These are phyloP conservation scores for Ophion ventricosus DNA, from an alignment of 2,888 invertebrate genomes.

Conservation along the genomic window DNA sequence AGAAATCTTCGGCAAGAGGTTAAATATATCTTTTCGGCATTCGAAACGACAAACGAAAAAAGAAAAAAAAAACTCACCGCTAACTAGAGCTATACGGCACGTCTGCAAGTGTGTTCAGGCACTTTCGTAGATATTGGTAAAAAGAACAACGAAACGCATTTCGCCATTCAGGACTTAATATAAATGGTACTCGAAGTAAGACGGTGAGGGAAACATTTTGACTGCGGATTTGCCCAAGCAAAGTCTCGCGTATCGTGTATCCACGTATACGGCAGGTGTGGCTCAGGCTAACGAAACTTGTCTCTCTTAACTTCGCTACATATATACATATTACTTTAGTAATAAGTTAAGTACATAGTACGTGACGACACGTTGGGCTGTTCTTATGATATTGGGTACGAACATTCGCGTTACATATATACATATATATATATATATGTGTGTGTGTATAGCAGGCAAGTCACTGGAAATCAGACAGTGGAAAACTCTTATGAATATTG, in stretches of 20 bases:
- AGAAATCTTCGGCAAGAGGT: not conserved
- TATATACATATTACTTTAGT: slow-evolving; percentile 33
- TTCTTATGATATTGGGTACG: slow-evolving; percentile 45
- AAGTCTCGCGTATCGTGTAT: not conserved
- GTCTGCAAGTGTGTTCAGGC: not conserved
- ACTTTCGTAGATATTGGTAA: not conserved
- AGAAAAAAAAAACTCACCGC: not conserved
- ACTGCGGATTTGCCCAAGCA: slow-evolving; percentile 4
- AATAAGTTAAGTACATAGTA: slow-evolving; percentile 47
- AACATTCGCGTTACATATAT: slow-evolving; percentile 28
- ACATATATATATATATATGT: not conserved
- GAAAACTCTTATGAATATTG: too few species aligned
- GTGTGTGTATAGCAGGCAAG: not conserved
- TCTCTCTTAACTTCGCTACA: not conserved
- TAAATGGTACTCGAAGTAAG: not conserved
- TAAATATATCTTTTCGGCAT: not conserved
- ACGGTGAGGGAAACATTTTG: not conserved
- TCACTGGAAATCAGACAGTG: too few species aligned
- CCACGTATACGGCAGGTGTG: not conserved
- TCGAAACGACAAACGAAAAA: not conserved
- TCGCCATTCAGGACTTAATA: not conserved
- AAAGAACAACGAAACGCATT: not conserved
- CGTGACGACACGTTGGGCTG: slow-evolving; percentile 46
- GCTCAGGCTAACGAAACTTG: slow-evolving; percentile 10
- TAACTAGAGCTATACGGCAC: not conserved